phyloP scores from a whole-genome alignment of 2,888 invertebrate genomes.

The Dolichopus griseipennis region DNA sequence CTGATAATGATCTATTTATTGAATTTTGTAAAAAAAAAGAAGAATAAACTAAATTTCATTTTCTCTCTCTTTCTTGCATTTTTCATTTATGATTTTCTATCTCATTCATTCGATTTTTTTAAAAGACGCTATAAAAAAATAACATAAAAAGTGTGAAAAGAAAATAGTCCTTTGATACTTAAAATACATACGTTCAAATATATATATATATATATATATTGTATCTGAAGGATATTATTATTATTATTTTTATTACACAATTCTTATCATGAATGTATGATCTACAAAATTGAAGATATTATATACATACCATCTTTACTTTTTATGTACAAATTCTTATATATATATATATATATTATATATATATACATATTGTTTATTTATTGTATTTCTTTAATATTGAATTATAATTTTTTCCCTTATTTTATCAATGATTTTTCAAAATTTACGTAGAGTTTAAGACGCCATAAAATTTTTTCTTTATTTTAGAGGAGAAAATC shows the following conservation, averaged over 20 bases:
- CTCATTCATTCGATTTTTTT: too few relatives aligned
- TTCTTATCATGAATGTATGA: neutral
- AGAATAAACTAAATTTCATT: neutral
- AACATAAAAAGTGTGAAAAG: neutral
- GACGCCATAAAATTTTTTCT: neutral
- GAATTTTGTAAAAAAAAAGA: neutral
- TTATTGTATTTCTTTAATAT: neutral
- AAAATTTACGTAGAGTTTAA: neutral
- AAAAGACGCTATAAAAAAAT: neutral
- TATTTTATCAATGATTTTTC: neutral
- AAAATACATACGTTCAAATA: too few relatives aligned
- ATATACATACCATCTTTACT: too few relatives aligned
- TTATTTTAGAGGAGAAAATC: too few relatives aligned
- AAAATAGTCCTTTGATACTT: neutral
- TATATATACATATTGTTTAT: neutral
- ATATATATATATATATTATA: too few relatives aligned
- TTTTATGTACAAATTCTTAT: too few relatives aligned
- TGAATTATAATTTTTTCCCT: neutral
- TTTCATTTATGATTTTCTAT: too few relatives aligned
- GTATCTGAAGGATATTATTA: neutral
- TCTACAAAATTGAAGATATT: neutral
- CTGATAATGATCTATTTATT: constrained; percentile 3
- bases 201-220: too few relatives aligned
- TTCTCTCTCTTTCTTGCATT: neutral
- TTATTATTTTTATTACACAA: neutral